phyloP scores from a whole-genome alignment of 2,888 invertebrate genomes.

The Subacronicta megacephala region DNA sequence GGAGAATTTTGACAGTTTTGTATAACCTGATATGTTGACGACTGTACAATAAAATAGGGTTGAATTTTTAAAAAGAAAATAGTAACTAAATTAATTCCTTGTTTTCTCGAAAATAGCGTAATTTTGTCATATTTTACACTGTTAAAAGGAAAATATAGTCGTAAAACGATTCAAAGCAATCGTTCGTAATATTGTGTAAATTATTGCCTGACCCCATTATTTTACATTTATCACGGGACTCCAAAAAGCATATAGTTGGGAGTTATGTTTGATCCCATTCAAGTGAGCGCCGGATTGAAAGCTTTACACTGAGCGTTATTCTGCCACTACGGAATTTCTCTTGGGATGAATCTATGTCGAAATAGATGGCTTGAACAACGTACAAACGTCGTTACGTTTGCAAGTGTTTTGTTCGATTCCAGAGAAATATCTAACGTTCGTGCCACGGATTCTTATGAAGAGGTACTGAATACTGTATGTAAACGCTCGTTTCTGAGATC shows the following conservation, averaged over 20 bases:
- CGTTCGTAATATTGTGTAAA: conserved; percentile 3
- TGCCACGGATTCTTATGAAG: conserved; percentile 52
- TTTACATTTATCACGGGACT: conserved; percentile 21
- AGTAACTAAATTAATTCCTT: too few relatives aligned
- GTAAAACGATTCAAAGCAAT: not conserved
- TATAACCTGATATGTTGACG: too few relatives aligned
- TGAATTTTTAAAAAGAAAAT: too few relatives aligned
- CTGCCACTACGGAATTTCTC: conserved; percentile 68
- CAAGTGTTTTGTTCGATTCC: conserved; percentile 57
- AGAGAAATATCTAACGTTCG: conserved; percentile 62
- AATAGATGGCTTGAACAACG: conserved; percentile 66
- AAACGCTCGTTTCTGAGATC: conserved; percentile 32
- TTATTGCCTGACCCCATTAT: conserved; percentile 16
- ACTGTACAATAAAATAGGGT: too few relatives aligned
- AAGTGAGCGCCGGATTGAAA: conserved; percentile 65
- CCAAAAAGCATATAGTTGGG: conserved; percentile 35
- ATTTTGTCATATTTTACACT: too few relatives aligned
- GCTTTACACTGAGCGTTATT: conserved; percentile 63
- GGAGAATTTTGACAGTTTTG: too few relatives aligned
- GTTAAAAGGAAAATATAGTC: not conserved
- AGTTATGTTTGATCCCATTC: conserved; percentile 58
- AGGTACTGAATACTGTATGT: conserved; percentile 43
- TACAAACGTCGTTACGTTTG: conserved; percentile 69
- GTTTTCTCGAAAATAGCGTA: too few relatives aligned
- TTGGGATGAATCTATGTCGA: conserved; percentile 68